A percentile compares a stretch with the other conserved stretches of the same genome.
Conservation (phyloP, 1,140 invertebrate genomes). For the Panagrolaimus sp. region DNA sequence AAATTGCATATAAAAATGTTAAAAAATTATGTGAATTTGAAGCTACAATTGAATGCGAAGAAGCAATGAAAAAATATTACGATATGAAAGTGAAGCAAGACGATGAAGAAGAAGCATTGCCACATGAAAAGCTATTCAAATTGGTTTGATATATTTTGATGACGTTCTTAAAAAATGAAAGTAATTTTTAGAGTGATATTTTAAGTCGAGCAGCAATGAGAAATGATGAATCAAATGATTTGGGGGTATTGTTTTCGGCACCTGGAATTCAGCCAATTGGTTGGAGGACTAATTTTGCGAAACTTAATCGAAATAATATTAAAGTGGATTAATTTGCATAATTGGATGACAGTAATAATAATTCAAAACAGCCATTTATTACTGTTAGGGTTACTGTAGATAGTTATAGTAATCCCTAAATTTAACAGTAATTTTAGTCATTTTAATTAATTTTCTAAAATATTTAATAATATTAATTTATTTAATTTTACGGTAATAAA, state of each 20-base stretch:
- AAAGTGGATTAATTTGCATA: neutral
- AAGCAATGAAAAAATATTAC: conserved; percentile 1
- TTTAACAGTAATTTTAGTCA: too few species aligned
- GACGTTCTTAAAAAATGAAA: neutral
- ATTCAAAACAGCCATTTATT: too few species aligned
- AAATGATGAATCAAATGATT: neutral
- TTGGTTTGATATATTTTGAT: neutral
- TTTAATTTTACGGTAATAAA: too few species aligned
- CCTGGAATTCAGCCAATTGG: conserved; percentile 1
- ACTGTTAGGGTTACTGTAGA: too few species aligned
- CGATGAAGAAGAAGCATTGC: neutral
- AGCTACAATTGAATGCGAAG: neutral
- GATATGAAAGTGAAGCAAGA: neutral
- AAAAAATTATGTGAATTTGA: neutral
- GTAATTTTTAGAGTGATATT: neutral
- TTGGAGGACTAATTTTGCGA: neutral
- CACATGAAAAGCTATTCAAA: conserved; percentile 4
- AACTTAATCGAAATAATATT: conserved; percentile 9
- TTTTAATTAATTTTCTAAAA: too few species aligned
- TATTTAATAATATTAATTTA: too few species aligned
- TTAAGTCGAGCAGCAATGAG: neutral
- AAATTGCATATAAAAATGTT: neutral
- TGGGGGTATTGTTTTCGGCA: neutral
- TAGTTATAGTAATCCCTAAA: too few species aligned
- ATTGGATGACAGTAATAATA: too few species aligned